Evolutionary conservation across 2,888 invertebrate genomes (phyloP).

Genomic region (Lochmaea crataegi): DNA sequence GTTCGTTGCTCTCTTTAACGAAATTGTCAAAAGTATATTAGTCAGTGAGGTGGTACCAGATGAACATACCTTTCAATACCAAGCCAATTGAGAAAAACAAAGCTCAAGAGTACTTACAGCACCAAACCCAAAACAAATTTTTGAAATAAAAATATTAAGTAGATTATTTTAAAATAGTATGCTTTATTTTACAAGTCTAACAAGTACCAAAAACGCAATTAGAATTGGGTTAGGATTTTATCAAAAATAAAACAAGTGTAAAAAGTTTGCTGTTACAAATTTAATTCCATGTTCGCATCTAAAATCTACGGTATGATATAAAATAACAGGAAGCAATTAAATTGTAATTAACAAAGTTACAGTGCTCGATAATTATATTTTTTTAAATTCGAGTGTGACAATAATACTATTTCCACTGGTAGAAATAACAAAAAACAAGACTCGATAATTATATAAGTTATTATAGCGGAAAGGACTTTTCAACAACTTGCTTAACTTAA

Average conservation of each 20-base stretch:
- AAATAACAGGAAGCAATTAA: slow-evolving; percentile 20
- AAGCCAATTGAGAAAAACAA: too few species aligned
- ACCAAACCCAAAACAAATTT: too few species aligned
- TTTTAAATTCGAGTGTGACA: slow-evolving; percentile 17
- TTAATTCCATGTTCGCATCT: not conserved
- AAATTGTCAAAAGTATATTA: too few species aligned
- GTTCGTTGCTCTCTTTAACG: too few species aligned
- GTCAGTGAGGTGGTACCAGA: too few species aligned
- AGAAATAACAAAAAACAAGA: slow-evolving; percentile 1
- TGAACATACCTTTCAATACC: too few species aligned
- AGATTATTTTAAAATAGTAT: not conserved
- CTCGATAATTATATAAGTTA: slow-evolving; percentile 2
- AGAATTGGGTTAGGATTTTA: not conserved
- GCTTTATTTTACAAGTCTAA: not conserved
- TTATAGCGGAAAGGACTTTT: slow-evolving; percentile 13
- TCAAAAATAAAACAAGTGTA: not conserved
- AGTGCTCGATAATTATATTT: slow-evolving; percentile 14
- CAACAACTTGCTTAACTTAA: slow-evolving; percentile 3
- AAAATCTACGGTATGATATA: not conserved
- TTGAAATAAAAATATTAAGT: too few species aligned
- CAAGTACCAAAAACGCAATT: not conserved
- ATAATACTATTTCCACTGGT: slow-evolving; percentile 7
- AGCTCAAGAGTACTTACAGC: too few species aligned
- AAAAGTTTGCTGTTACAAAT: not conserved
- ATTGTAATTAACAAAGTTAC: slow-evolving; percentile 18